A percentile compares a stretch with the other conserved stretches of the same genome.
Conservation (phyloP, 2,113 vertebrate species). For the Quiscalus mexicanus region DNA sequence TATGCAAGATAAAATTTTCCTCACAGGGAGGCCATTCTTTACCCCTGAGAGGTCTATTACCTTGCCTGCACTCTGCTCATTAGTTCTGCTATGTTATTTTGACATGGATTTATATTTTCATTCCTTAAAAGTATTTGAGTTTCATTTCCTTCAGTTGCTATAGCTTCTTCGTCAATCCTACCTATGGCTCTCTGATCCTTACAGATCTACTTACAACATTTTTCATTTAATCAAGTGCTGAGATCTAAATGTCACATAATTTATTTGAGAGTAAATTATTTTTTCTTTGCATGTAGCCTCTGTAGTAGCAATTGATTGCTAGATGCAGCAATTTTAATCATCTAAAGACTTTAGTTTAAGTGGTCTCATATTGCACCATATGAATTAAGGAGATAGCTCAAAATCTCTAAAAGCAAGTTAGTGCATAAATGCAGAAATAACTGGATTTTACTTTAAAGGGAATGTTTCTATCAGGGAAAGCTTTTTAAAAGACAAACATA, state of each 20-base stretch:
- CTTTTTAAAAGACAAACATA: neutral
- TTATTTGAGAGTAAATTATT: neutral
- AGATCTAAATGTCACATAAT: neutral
- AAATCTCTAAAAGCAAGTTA: neutral
- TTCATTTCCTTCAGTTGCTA: neutral
- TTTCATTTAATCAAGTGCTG: neutral
- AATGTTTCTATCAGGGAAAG: neutral
- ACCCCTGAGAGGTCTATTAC: neutral
- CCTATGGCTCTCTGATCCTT: neutral
- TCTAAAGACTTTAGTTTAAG: neutral
- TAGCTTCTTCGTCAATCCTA: neutral
- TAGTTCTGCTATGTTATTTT: neutral
- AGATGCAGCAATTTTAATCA: neutral
- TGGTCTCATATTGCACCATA: neutral
- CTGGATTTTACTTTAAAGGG: neutral
- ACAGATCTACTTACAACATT: neutral
- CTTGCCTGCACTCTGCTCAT: neutral
- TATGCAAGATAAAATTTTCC: neutral
- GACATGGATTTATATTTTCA: neutral
- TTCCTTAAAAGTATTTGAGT: neutral
- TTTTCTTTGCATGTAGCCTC: neutral
- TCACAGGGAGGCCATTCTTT: neutral
- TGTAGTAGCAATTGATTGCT: neutral
- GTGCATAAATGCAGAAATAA: neutral
- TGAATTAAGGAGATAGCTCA: neutral